A percentile compares a stretch with the other conserved stretches of the same genome.
These are phyloP conservation scores for Rhamnusium bicolor DNA, from an alignment of 2,888 invertebrate genomes.

Conservation along the genomic window DNA sequence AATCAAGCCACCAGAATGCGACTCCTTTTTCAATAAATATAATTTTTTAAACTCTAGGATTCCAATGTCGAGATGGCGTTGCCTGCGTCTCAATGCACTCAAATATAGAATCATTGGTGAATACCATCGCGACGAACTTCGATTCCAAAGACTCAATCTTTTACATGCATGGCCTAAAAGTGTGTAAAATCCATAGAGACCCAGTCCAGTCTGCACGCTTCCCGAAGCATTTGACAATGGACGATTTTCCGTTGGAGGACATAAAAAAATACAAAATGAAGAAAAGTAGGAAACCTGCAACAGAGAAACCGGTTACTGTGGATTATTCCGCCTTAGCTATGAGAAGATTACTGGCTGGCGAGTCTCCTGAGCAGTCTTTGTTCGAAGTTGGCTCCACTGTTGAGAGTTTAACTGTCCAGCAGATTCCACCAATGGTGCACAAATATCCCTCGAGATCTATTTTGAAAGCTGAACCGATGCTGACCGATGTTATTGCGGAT, in stretches of 20 bases:
- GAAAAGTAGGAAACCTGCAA: slow-evolving; percentile 63
- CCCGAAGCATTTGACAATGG: slow-evolving; percentile 63
- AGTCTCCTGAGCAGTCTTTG: slow-evolving; percentile 59
- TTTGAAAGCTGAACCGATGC: slow-evolving; percentile 49
- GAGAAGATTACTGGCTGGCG: slow-evolving; percentile 60
- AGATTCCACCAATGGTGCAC: slow-evolving; percentile 59
- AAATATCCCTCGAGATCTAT: slow-evolving; percentile 54
- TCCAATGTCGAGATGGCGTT: slow-evolving; percentile 72
- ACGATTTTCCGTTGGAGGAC: slow-evolving; percentile 63
- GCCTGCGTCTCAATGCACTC: slow-evolving; percentile 79
- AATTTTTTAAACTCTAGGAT: slow-evolving; percentile 44
- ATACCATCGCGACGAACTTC: slow-evolving; percentile 74
- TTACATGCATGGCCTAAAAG: slow-evolving; percentile 77
- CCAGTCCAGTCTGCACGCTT: slow-evolving; percentile 61
- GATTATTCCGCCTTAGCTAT: slow-evolving; percentile 60
- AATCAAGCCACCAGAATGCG: too few relatives aligned
- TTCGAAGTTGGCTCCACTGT: slow-evolving; percentile 66
- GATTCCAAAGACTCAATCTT: slow-evolving; percentile 72
- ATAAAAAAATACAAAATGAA: slow-evolving; percentile 62
- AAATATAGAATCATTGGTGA: slow-evolving; percentile 75
- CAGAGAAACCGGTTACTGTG: slow-evolving; percentile 64
- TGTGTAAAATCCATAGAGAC: slow-evolving; percentile 73
- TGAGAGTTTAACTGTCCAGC: slow-evolving; percentile 62
- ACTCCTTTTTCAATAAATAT: not conserved
- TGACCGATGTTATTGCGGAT: slow-evolving; percentile 62